A percentile compares a stretch with the other conserved stretches of the same genome.
Conservation (phyloP, 2,888 invertebrate species). For the Drosophila setosimentum region DNA sequence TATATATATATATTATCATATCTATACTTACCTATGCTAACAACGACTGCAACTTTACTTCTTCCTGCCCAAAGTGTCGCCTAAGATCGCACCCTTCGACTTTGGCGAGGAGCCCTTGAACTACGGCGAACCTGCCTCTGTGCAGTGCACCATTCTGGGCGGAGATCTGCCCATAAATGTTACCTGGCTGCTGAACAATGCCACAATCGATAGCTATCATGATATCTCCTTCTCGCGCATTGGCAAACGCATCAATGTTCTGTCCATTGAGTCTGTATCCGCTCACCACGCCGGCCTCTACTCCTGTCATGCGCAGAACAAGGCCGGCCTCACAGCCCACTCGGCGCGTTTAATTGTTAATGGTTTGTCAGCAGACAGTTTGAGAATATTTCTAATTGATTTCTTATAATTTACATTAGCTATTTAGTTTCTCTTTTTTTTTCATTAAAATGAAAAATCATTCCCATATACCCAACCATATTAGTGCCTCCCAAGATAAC, state of each 20-base stretch:
- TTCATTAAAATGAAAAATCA: not conserved
- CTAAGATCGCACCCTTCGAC: conserved; percentile 87
- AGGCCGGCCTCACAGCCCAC: conserved; percentile 87
- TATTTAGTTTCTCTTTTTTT: conserved; percentile 10
- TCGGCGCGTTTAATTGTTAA: conserved; percentile 88
- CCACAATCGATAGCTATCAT: conserved; percentile 82
- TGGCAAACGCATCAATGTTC: conserved; percentile 88
- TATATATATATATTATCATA: conserved; percentile 12
- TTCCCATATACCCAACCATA: conserved; percentile 1
- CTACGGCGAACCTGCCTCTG: conserved; percentile 87
- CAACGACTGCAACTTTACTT: conserved; percentile 10
- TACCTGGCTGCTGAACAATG: conserved; percentile 87
- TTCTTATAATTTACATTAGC: conserved; percentile 15
- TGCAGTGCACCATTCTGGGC: conserved; percentile 87
- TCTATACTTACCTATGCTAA: conserved; percentile 17
- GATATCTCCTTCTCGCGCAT: conserved; percentile 87
- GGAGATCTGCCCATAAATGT: conserved; percentile 89
- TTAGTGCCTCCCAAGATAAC: conserved; percentile 86
- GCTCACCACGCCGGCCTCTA: conserved; percentile 88
- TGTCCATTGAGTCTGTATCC: conserved; percentile 87
- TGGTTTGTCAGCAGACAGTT: conserved; percentile 83
- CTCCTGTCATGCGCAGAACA: conserved; percentile 89
- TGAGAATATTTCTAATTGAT: not conserved
- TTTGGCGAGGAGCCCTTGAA: conserved; percentile 88
- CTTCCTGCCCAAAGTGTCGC: conserved; percentile 83